phyloP scores from a whole-genome alignment of 37 sponge, comb jelly and placozoan genomes.

The Beroe forskalii region DNA sequence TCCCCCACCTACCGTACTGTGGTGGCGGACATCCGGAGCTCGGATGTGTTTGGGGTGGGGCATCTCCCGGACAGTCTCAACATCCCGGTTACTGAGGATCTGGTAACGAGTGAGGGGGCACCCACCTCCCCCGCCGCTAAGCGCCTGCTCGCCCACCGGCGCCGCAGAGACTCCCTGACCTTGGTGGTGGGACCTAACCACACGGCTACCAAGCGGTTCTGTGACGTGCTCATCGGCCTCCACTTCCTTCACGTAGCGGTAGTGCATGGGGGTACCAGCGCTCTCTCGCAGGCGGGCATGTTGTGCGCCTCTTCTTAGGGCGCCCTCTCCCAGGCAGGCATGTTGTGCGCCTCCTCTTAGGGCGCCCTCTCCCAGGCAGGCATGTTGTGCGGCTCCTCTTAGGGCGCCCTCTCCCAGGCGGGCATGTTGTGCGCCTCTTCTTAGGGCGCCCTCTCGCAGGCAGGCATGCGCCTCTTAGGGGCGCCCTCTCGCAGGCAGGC shows the following conservation, averaged over 20 bases:
- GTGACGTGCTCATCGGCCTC: constrained; percentile 17
- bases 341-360: no score
- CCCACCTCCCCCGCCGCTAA: neutral
- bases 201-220: constrained; percentile 1
- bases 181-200: constrained; percentile 47
- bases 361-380: no score
- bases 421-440: no score
- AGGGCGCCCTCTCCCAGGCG: no score
- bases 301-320: constrained; percentile 20
- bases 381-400: no score
- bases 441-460: no score
- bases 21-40: constrained; percentile 39
- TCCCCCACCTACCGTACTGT: neutral
- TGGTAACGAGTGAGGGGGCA: neutral
- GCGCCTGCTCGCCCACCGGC: neutral
- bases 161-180: constrained; percentile 19
- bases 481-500: no score
- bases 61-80: constrained; percentile 53
- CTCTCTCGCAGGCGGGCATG: constrained; percentile 60
- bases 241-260: constrained; percentile 46
- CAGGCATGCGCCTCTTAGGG: no score
- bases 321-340: no score
- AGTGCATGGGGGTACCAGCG: constrained; percentile 45
- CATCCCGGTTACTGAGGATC: constrained; percentile 5
- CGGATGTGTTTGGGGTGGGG: constrained; percentile 45